Percentiles rank a stretch among this genome's conserved stretches.
These are phyloP conservation scores for Leptopilina drosophilae DNA, from an alignment of 2,888 invertebrate genomes.

Conservation along the genomic window DNA sequence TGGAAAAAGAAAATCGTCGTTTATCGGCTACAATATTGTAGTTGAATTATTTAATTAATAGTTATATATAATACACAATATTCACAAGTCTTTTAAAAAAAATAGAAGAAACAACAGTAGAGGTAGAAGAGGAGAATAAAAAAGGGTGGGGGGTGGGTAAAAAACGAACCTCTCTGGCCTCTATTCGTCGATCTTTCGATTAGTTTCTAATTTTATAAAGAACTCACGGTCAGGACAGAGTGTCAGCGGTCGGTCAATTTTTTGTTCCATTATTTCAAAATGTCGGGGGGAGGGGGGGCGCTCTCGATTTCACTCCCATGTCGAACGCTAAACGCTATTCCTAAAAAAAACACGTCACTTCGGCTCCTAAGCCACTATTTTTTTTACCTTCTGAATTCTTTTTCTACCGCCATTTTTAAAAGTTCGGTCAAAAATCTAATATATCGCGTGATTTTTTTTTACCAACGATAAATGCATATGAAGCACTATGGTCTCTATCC, in stretches of 20 bases:
- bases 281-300: slow-evolving; percentile 55
- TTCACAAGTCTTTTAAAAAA: slow-evolving; percentile 74
- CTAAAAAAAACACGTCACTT: not conserved
- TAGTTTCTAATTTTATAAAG: not conserved
- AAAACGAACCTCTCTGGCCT: slow-evolving; percentile 18
- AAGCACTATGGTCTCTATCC: slow-evolving; percentile 65
- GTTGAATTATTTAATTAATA: too few relatives aligned
- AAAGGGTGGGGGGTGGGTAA: slow-evolving; percentile 24
- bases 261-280: too few relatives aligned
- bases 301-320: slow-evolving; percentile 62
- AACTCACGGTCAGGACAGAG: slow-evolving; percentile 20
- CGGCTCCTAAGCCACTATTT: slow-evolving; percentile 33
- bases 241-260: not conserved
- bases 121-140: slow-evolving; percentile 45
- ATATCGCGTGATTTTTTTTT: too few relatives aligned
- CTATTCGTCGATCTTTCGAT: slow-evolving; percentile 12
- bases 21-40: slow-evolving; percentile 60
- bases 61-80: slow-evolving; percentile 74
- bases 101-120: slow-evolving; percentile 56
- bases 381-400: not conserved
- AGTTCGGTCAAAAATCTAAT: too few relatives aligned
- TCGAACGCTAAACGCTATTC: slow-evolving; percentile 55
- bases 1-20: slow-evolving; percentile 58
- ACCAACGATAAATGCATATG: slow-evolving; percentile 64
- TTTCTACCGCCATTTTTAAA: too few relatives aligned